Conservation (phyloP, 64 coral and sea anemone genomes). For the Montipora cactus region DNA sequence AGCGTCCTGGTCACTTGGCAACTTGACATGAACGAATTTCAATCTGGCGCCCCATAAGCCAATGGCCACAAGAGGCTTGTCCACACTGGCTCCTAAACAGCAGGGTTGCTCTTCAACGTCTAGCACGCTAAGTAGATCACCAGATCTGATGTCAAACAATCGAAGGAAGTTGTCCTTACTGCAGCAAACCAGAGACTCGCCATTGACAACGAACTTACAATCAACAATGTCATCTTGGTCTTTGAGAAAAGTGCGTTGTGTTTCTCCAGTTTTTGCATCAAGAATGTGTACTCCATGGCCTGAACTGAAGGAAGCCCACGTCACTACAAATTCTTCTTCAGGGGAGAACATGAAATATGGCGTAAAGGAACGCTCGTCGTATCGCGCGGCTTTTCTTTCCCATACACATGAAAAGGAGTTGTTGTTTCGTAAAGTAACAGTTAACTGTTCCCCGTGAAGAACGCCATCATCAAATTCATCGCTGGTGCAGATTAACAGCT, state of each 20-base stretch:
- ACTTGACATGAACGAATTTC: too few species aligned
- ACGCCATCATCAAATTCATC: background rate
- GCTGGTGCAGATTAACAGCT: background rate
- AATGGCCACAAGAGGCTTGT: too few species aligned
- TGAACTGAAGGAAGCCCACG: background rate
- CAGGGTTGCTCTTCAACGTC: too few species aligned
- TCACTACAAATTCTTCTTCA: background rate
- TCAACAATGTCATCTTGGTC: background rate
- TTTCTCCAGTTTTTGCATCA: background rate
- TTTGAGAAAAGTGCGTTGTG: background rate
- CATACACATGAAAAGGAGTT: background rate
- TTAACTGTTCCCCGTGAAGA: background rate
- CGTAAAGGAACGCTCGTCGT: background rate
- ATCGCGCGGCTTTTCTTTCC: background rate
- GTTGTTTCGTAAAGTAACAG: background rate
- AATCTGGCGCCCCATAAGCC: too few species aligned
- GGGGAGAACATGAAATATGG: background rate
- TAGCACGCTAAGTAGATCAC: background rate
- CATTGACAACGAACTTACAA: background rate
- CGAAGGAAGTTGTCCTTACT: background rate
- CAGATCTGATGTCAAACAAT: slow-evolving; percentile 12
- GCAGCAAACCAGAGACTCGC: too few species aligned
- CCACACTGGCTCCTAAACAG: too few species aligned
- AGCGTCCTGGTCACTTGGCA: too few species aligned
- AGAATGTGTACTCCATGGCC: background rate